Conservation (phyloP, 2,113 vertebrate genomes). For the Chloebia gouldiae region DNA sequence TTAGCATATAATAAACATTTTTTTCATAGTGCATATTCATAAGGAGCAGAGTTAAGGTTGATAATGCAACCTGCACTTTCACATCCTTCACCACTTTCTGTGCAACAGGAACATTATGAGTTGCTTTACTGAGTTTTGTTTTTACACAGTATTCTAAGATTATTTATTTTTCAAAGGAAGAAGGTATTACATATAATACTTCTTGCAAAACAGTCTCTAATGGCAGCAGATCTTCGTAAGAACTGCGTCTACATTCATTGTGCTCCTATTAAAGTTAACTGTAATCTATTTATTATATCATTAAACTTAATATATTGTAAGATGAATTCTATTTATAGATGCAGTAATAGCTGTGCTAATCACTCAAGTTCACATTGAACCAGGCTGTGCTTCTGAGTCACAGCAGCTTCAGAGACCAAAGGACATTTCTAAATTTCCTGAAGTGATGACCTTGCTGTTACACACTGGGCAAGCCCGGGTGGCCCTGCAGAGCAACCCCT, state of each 20-base stretch:
- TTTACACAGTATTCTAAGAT: background rate
- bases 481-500: background rate
- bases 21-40: background rate
- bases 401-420: background rate
- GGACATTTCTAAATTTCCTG: background rate
- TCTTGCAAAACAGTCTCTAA: slow-evolving; percentile 17
- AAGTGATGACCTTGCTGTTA: background rate
- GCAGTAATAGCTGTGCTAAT: slow-evolving; percentile 28
- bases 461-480: background rate
- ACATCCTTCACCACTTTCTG: background rate
- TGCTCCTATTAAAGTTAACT: slow-evolving; percentile 55
- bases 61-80: slow-evolving; percentile 13
- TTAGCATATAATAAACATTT: slow-evolving; percentile 7
- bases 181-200: background rate
- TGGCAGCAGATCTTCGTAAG: slow-evolving; percentile 8
- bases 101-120: background rate
- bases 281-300: slow-evolving; percentile 64
- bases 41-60: background rate
- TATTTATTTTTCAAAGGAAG: slow-evolving; percentile 20
- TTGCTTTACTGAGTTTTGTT: background rate
- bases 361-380: slow-evolving; percentile 44
- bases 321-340: slow-evolving; percentile 58
- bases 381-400: background rate
- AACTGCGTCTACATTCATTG: slow-evolving; percentile 24
- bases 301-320: slow-evolving; percentile 61